Evolutionary conservation across 2,113 vertebrate species (phyloP), one percentile per base, ranked within the genome.

Genomic region (Rhabdornis inornatus): DNA sequence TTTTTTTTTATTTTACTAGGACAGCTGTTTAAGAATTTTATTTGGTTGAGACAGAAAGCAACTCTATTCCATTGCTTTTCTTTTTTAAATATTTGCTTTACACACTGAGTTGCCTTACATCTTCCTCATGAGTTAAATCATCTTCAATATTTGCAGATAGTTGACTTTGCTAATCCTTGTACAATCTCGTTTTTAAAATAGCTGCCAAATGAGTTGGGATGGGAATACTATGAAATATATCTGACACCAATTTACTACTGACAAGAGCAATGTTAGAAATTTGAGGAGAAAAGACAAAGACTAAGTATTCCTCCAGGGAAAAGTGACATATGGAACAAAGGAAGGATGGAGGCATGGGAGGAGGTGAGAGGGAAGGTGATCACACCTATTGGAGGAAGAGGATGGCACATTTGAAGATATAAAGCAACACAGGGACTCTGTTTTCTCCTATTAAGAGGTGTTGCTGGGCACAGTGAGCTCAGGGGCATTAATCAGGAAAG

Each of bases 41-140:
- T 86, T 83, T 88, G 33, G 74, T 44, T 80, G 52, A 89, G 37
- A 78, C 3, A 84, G 69, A 90, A 95, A 94, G 8, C 60, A 83
- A 59, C 60, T 88, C n/a, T 59, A 45, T 50, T 80, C 7, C 66
- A 42, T 22, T 37, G 60, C 6, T 90, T 72, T 77, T 63, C 45
- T 81, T 39, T 40, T 87, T 80, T 56, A 94, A 91, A 88, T 77
- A 77, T 68, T 86, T 90, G 13, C 63, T 92, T 94, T 80, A 86
- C 9, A 77, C 33, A 31, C 16, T 44, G 7, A 55, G 19, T 47
- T 66, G 55, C 8, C 56, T 83, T 74, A 72, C 23, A n/a, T 50
- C 35, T 91, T 83, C 42, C 47, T 30, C 45, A 28, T 77, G 66
- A 91, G 53, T 86, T 83, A 94, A 92, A 31, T 64, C 31, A 77